Evolutionary conservation across 2,888 invertebrate species (phyloP).

Genomic region (Mactromeris polynyma): DNA sequence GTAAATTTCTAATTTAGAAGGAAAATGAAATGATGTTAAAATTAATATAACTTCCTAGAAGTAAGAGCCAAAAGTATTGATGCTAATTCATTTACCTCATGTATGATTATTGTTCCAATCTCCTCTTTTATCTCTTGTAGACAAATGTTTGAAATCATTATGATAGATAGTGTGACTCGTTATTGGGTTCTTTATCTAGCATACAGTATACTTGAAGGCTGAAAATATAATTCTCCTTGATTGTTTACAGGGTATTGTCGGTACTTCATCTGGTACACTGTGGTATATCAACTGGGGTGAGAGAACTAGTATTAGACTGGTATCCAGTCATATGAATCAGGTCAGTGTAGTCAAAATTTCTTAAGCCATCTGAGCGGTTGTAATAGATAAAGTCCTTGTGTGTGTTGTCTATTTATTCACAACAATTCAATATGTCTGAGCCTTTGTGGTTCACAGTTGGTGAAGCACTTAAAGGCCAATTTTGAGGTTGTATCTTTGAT

Average conservation of each 20-base stretch:
- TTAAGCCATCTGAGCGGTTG: background rate
- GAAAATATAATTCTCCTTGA: background rate
- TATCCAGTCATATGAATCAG: constrained; percentile 85
- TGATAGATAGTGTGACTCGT: too few relatives aligned
- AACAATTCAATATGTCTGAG: too few relatives aligned
- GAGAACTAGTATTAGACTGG: constrained; percentile 85
- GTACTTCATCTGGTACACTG: constrained; percentile 85
- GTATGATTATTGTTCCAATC: background rate
- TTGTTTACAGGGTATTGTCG: constrained; percentile 85
- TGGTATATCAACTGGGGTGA: constrained; percentile 87
- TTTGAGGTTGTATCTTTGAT: too few relatives aligned
- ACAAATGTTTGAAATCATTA: background rate
- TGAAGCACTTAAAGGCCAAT: too few relatives aligned
- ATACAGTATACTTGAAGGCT: too few relatives aligned
- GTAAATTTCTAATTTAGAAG: too few relatives aligned
- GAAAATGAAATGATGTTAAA: too few relatives aligned
- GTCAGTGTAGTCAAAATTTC: constrained; percentile 58
- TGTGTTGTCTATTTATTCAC: too few relatives aligned
- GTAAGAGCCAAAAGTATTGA: background rate
- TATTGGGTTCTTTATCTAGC: background rate
- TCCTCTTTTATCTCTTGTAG: background rate
- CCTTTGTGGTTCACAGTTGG: too few relatives aligned
- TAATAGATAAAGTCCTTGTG: too few relatives aligned
- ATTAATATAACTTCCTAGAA: too few relatives aligned
- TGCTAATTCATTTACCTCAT: background rate